These are phyloP conservation scores for Mormyrus hasselquistii DNA, from an alignment of 2,797 vertebrate species.

Conservation along the genomic window DNA sequence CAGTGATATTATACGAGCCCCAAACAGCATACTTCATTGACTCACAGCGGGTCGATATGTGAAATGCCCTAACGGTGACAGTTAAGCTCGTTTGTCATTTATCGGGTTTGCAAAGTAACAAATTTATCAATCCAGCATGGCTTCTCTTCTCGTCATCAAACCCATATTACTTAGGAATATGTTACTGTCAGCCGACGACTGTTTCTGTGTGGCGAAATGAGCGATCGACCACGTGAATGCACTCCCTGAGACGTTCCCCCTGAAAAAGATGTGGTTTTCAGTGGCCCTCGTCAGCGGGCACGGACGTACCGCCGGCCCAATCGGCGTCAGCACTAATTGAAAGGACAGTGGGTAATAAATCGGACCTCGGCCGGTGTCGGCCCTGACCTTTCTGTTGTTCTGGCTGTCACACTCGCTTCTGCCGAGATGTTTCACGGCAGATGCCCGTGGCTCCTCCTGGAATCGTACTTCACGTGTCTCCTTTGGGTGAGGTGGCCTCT, in stretches of 20 bases:
- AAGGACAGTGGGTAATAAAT: not conserved
- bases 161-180: conserved; percentile 43
- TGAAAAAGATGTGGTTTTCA: not conserved
- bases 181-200: conserved; percentile 34
- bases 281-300: not conserved
- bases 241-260: not conserved
- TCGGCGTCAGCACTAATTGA: not conserved
- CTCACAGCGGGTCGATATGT: conserved; percentile 76
- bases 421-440: not conserved
- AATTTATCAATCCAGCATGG: conserved; percentile 64
- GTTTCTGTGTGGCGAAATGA: conserved; percentile 41
- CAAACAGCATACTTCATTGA: conserved; percentile 80
- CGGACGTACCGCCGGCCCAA: not conserved
- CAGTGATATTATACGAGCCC: conserved; percentile 88
- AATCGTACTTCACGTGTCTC: conserved; percentile 36
- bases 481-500: conserved; percentile 38
- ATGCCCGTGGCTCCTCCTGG: not conserved
- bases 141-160: conserved; percentile 41
- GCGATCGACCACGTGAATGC: not conserved
- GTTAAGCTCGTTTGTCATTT: conserved; percentile 83
- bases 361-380: not conserved
- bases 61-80: conserved; percentile 68
- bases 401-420: not conserved
- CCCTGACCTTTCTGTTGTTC: conserved; percentile 1
- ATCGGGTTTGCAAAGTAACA: conserved; percentile 73